Evolutionary conservation across 2,797 vertebrate species (phyloP).

Genomic region (Propithecus deckenii): DNA sequence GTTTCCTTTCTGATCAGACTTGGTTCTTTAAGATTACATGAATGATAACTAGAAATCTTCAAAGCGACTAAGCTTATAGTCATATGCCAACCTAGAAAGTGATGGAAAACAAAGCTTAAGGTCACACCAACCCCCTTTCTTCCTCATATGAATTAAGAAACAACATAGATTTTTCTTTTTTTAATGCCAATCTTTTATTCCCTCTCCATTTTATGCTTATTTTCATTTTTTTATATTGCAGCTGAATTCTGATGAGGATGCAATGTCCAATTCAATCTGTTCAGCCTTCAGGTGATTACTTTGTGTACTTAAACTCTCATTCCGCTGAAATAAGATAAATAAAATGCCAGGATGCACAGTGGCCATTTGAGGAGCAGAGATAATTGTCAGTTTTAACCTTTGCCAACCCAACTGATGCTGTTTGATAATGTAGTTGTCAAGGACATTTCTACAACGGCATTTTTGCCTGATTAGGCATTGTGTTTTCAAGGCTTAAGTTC

Average conservation of each 20-base stretch:
- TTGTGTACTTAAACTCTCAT: conserved; percentile 46
- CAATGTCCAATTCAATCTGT: conserved; percentile 31
- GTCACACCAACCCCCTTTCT: not conserved
- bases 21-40: not conserved
- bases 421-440: not conserved
- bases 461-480: not conserved
- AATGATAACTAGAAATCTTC: not conserved
- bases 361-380: not conserved
- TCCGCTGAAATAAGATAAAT: conserved; percentile 31
- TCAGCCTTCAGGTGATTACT: conserved; percentile 58
- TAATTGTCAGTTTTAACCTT: not conserved
- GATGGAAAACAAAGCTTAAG: not conserved
- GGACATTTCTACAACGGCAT: not conserved
- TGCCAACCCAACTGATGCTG: not conserved
- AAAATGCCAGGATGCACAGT: conserved; percentile 2
- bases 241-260: conserved; percentile 51
- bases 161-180: not conserved
- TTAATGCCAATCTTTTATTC: not conserved
- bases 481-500: not conserved
- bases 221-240: not conserved
- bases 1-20: not conserved
- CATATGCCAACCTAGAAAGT: not conserved
- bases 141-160: conserved; percentile 26
- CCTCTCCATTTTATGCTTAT: not conserved
- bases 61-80: not conserved